A percentile compares a stretch with the other conserved stretches of the same genome.
Conservation (phyloP, 2,888 invertebrate genomes). For the Nyleta sp. region DNA sequence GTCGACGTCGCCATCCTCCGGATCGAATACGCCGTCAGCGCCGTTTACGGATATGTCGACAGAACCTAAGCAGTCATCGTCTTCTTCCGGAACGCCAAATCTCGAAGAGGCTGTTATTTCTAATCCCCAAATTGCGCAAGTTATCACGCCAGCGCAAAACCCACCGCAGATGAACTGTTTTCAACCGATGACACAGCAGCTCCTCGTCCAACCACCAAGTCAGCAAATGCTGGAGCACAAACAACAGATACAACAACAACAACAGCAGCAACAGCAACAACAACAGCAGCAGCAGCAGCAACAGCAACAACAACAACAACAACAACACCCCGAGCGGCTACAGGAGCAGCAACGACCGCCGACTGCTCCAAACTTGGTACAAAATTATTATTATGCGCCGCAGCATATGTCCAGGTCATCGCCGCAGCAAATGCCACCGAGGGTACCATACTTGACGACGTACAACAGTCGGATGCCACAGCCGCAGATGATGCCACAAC, state of each 20-base stretch:
- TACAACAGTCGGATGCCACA: constrained; percentile 79
- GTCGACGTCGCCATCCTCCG: constrained; percentile 76
- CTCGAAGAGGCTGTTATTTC: constrained; percentile 66
- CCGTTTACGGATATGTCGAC: constrained; percentile 75
- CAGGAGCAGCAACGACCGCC: constrained; percentile 68
- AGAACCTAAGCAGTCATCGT: constrained; percentile 79
- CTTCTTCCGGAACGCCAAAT: constrained; percentile 62
- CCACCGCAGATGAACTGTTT: constrained; percentile 67
- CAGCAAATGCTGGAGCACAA: constrained; percentile 58
- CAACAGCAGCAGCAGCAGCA: constrained; percentile 75
- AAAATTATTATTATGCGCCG: constrained; percentile 74
- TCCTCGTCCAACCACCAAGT: constrained; percentile 76
- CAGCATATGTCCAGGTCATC: constrained; percentile 78
- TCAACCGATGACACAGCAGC: constrained; percentile 75
- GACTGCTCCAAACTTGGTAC: constrained; percentile 64
- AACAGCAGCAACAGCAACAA: constrained; percentile 72
- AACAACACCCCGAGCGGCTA: constrained; percentile 71
- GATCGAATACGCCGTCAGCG: constrained; percentile 71
- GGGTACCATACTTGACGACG: constrained; percentile 74
- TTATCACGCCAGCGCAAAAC: constrained; percentile 26
- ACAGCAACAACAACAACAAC: constrained; percentile 69
- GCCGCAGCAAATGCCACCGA: constrained; percentile 74
- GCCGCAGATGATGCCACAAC: constrained; percentile 75
- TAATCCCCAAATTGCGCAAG: constrained; percentile 74
- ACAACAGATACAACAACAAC: constrained; percentile 73